These are phyloP conservation scores for Xestia sexstrigata DNA, from an alignment of 2,888 invertebrate genomes.

Conservation along the genomic window DNA sequence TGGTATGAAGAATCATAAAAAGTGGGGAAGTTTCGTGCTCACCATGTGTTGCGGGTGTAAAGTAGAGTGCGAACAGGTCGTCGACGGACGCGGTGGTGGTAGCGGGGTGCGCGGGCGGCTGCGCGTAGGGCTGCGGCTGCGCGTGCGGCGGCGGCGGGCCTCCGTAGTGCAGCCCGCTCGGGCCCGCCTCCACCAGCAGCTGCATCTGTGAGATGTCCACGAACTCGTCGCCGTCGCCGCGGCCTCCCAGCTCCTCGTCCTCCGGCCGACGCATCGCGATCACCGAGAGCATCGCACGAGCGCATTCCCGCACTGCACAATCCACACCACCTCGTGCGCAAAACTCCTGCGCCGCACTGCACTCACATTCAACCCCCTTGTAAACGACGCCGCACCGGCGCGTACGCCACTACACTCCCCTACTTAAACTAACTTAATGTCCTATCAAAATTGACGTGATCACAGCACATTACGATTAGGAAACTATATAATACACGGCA, in stretches of 20 bases:
- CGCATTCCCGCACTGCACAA: slow-evolving; percentile 86
- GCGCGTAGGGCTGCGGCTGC: slow-evolving; percentile 85
- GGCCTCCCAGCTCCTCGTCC: slow-evolving; percentile 91
- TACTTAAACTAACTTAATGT: slow-evolving; percentile 81
- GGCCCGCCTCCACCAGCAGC: slow-evolving; percentile 92
- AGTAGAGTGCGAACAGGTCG: slow-evolving; percentile 94
- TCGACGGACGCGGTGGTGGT: slow-evolving; percentile 92
- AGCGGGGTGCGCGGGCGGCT: slow-evolving; percentile 81
- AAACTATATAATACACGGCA: slow-evolving; percentile 78
- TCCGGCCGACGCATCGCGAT: slow-evolving; percentile 95
- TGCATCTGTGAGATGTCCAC: slow-evolving; percentile 96
- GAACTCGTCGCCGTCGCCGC: slow-evolving; percentile 93
- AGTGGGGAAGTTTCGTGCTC: slow-evolving; percentile 74
- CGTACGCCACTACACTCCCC: slow-evolving; percentile 68
- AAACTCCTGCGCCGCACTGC: slow-evolving; percentile 68
- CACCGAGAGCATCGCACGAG: slow-evolving; percentile 91
- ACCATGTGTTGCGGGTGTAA: slow-evolving; percentile 92
- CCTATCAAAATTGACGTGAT: slow-evolving; percentile 86
- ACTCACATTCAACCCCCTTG: slow-evolving; percentile 71
- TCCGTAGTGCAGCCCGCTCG: slow-evolving; percentile 87
- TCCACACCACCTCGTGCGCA: slow-evolving; percentile 78
- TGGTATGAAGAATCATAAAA: slow-evolving; percentile 26
- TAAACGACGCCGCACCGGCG: slow-evolving; percentile 67
- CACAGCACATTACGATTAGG: slow-evolving; percentile 87
- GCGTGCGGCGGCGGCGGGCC: slow-evolving; percentile 87